A percentile compares a stretch with the other conserved stretches of the same genome.
phyloP scores from a whole-genome alignment of 1,140 invertebrate genomes.

The Lycorma delicatula region DNA sequence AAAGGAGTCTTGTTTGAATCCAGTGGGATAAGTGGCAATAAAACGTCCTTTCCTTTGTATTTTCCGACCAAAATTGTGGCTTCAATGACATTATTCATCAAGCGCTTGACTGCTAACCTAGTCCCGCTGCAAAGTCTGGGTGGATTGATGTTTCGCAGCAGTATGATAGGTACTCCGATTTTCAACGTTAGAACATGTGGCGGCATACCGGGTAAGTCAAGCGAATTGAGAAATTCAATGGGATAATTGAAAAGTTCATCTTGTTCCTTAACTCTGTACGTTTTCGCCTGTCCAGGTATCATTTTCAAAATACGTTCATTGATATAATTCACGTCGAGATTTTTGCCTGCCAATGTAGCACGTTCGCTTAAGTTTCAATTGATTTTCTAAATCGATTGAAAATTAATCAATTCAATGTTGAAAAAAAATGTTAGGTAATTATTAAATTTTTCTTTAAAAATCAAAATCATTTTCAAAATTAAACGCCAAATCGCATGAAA shows the following conservation, averaged over 20 bases:
- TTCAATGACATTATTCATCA: slow-evolving; percentile 33
- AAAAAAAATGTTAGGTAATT: too few species aligned
- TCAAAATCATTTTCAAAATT: too few species aligned
- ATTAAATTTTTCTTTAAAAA: too few species aligned
- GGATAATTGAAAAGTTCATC: slow-evolving; percentile 33
- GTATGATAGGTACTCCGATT: slow-evolving; percentile 35
- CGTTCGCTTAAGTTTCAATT: too few species aligned
- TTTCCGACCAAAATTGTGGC: slow-evolving; percentile 12
- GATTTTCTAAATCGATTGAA: too few species aligned
- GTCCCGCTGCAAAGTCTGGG: slow-evolving; percentile 40
- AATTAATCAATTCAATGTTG: too few species aligned
- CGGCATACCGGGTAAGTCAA: slow-evolving; percentile 35
- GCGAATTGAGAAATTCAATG: slow-evolving; percentile 33
- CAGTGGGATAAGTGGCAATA: slow-evolving; percentile 16
- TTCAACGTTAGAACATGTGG: slow-evolving; percentile 35
- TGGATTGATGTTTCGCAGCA: slow-evolving; percentile 35
- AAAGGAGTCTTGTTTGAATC: slow-evolving; percentile 17
- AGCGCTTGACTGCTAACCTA: slow-evolving; percentile 35
- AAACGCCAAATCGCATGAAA: too few species aligned
- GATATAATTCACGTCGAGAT: slow-evolving; percentile 36
- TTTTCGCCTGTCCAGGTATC: slow-evolving; percentile 18
- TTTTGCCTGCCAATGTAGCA: too few species aligned
- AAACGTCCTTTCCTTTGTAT: slow-evolving; percentile 10
- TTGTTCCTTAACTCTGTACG: slow-evolving; percentile 29
- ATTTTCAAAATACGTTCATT: slow-evolving; percentile 26